These are phyloP conservation scores for Napeogenes inachia DNA, from an alignment of 2,888 invertebrate genomes.

Conservation along the genomic window DNA sequence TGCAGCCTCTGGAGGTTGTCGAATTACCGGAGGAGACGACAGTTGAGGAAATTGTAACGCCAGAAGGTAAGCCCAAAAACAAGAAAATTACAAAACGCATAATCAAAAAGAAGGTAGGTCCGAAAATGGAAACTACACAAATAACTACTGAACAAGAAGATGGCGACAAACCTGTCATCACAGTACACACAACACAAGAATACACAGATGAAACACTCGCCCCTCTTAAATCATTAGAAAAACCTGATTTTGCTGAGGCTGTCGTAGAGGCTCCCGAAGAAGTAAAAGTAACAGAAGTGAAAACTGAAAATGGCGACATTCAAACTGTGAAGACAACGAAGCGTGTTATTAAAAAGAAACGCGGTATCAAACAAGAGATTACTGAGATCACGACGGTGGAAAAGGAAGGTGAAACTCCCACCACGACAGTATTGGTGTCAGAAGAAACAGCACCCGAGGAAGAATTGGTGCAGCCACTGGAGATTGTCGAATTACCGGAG, in stretches of 20 bases:
- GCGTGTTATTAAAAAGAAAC: slow-evolving; percentile 32
- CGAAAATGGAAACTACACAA: slow-evolving; percentile 39
- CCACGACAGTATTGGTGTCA: slow-evolving; percentile 32
- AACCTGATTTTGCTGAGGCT: neutral
- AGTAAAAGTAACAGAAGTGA: slow-evolving; percentile 49
- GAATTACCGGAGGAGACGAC: slow-evolving; percentile 39
- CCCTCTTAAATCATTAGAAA: neutral
- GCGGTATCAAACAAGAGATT: slow-evolving; percentile 28
- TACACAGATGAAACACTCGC: neutral
- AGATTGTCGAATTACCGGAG: slow-evolving; percentile 36
- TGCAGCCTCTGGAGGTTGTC: slow-evolving; percentile 30
- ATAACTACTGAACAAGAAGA: slow-evolving; percentile 45
- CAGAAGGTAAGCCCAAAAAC: slow-evolving; percentile 38
- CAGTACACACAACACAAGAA: slow-evolving; percentile 34
- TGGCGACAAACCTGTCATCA: slow-evolving; percentile 39
- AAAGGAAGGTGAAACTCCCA: slow-evolving; percentile 34
- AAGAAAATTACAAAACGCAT: slow-evolving; percentile 45
- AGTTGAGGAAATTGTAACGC: slow-evolving; percentile 44
- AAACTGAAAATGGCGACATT: slow-evolving; percentile 47
- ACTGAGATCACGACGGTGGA: slow-evolving; percentile 36
- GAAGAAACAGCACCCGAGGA: slow-evolving; percentile 20
- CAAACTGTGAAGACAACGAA: slow-evolving; percentile 41
- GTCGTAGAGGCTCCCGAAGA: slow-evolving; percentile 31
- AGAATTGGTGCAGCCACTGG: slow-evolving; percentile 33
- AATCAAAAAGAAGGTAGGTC: slow-evolving; percentile 42